Base-by-base conservation (phyloP, 2,888 invertebrate species). In the Campaea margaritaria region DNA sequence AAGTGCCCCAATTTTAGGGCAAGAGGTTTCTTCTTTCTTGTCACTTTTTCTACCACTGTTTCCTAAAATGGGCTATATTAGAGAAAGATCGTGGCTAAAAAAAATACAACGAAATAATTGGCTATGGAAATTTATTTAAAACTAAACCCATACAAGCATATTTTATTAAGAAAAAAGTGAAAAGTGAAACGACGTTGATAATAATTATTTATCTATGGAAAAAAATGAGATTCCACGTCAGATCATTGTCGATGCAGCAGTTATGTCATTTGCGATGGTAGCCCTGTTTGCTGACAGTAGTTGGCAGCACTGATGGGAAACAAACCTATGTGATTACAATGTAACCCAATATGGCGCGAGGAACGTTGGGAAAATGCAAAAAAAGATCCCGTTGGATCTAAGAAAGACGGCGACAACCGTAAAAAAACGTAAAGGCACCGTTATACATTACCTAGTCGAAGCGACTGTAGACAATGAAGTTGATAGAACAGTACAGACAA, bases 281-380 rank as follows among this genome's bases (percentile, higher is more conserved):
- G 46, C 50, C 57, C 56, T 50, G 38, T 8, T 36, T 9, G 12
- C 27, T 15, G 21, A 27, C 49, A 44, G 8, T 48, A 31, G 38
- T 44, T 56, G 39, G 46, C 53, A 38, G 31, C 45, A 45, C 16
- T 63, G 61, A 62, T 64, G 64, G 46, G 57, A 62, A 64, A 62
- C 56, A 47, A 42, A 54, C 49, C 58, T 64, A 55, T 60, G 60
- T 48, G 43, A 52, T 64, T 67, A 64, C 67, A 64, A 56, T 56
- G 64, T 56, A 62, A 64, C 58, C 39, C 34, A 48, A 64, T 62
- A 64, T 44, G 45, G 45, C 38, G 28, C 38, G 45, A 39, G 12
- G 28, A 39, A 21, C 27, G 51, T 42, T 38, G 51, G 34, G n/a
- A 52, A 58, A 42, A 51, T 21, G 42, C 14, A 56, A 42, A 38